These are phyloP conservation scores for Drosophila kurseongensis DNA, from an alignment of 1,140 invertebrate genomes.

Conservation along the genomic window DNA sequence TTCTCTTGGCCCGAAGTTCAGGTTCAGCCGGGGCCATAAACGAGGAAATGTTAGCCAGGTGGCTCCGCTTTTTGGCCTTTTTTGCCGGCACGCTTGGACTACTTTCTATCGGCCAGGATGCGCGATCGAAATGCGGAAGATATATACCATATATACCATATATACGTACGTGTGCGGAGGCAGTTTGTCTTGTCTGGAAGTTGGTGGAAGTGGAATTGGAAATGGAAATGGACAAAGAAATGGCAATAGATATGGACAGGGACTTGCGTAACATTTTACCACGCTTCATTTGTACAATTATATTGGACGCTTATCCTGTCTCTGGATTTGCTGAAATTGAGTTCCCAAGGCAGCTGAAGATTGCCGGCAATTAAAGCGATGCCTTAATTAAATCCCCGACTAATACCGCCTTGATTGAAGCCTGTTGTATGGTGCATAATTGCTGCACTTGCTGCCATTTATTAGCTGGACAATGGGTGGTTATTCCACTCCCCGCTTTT, in stretches of 20 bases:
- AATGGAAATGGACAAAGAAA: constrained; percentile 14
- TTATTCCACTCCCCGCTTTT: constrained; percentile 29
- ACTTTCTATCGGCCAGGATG: constrained; percentile 79
- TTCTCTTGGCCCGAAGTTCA: constrained; percentile 68
- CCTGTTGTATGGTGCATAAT: constrained; percentile 44
- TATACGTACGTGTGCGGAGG: constrained; percentile 16
- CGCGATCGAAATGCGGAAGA: constrained; percentile 72
- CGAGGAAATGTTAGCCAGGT: constrained; percentile 60
- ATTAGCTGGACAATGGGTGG: constrained; percentile 19
- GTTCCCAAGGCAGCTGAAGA: constrained; percentile 28
- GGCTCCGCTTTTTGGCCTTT: constrained; percentile 21
- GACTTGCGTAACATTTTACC: constrained; percentile 78
- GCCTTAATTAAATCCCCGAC: constrained; percentile 59
- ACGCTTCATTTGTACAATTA: constrained; percentile 62
- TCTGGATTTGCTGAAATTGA: constrained; percentile 5
- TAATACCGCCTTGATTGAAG: constrained; percentile 49
- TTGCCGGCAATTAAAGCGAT: constrained; percentile 54
- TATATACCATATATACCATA: constrained; percentile 27
- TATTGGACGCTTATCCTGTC: constrained; percentile 50
- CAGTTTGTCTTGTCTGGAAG: constrained; percentile 30
- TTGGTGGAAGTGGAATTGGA: constrained; percentile 27
- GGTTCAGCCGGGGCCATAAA: constrained; percentile 64
- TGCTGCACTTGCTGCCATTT: constrained; percentile 33
- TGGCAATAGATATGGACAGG: constrained; percentile 17
- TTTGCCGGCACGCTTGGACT: constrained; percentile 68